A percentile compares a stretch with the other conserved stretches of the same genome.
Conservation (phyloP, 2,797 vertebrate species). For the Amphiprion clarkii region DNA sequence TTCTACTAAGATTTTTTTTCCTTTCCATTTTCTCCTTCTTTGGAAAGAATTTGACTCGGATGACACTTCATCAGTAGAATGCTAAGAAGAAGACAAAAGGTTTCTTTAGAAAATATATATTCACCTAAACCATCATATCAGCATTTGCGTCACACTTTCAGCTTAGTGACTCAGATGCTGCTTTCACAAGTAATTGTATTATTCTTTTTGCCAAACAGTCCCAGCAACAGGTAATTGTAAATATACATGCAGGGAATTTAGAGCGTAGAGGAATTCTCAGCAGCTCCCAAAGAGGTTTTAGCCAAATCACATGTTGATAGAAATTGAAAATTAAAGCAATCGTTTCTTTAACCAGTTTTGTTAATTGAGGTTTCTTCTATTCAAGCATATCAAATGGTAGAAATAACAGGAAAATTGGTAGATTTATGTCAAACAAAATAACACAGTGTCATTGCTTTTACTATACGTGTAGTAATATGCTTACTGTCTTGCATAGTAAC, state of each 20-base stretch:
- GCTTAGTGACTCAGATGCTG: slow-evolving; percentile 1
- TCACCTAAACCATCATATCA: neutral
- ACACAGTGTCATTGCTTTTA: no score
- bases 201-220: neutral
- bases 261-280: no score
- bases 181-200: neutral
- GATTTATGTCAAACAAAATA: no score
- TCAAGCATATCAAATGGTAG: no score
- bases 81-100: neutral
- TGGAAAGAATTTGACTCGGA: neutral
- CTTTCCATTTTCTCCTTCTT: neutral
- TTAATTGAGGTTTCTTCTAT: no score
- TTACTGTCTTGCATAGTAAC: no score
- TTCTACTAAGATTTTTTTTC: neutral
- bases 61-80: neutral
- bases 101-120: slow-evolving; percentile 1
- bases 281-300: no score
- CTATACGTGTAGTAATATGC: no score
- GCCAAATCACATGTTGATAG: no score
- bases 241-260: neutral
- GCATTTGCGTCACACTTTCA: neutral
- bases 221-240: slow-evolving; percentile 3
- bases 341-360: no score
- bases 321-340: no score
- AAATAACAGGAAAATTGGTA: no score